Evolutionary conservation across 2,888 invertebrate species (phyloP).

Genomic region (Caenorhabditis angaria): DNA sequence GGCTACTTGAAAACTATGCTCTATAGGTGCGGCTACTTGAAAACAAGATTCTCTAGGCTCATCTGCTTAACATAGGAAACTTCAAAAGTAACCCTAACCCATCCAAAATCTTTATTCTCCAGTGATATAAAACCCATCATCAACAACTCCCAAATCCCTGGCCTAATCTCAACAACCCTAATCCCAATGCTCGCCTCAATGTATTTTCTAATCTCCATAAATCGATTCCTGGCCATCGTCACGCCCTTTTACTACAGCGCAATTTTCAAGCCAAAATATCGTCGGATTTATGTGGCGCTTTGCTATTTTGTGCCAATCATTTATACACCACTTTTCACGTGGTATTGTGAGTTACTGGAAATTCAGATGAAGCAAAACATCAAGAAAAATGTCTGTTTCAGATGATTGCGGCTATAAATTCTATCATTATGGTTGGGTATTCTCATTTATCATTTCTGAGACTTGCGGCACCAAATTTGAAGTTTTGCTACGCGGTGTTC

Average conservation of each 20-base stretch:
- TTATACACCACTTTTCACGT: neutral
- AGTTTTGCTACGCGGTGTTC: neutral
- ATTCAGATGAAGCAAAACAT: too few relatives aligned
- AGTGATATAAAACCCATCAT: constrained; percentile 9
- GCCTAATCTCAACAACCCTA: constrained; percentile 15
- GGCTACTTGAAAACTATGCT: too few relatives aligned
- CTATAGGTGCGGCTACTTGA: too few relatives aligned
- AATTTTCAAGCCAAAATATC: neutral
- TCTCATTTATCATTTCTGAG: neutral
- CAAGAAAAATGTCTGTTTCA: too few relatives aligned
- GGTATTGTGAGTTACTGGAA: neutral
- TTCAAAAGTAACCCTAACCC: too few relatives aligned
- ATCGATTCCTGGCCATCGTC: constrained; percentile 4
- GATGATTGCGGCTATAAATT: neutral
- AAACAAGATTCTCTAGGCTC: too few relatives aligned
- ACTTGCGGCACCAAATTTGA: neutral
- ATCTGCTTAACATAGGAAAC: too few relatives aligned
- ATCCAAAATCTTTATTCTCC: too few relatives aligned
- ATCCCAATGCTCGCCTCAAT: constrained; percentile 11
- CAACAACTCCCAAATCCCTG: neutral
- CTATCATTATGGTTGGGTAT: neutral
- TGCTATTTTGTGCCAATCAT: neutral
- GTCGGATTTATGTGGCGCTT: neutral
- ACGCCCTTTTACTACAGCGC: neutral
- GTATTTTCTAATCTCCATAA: constrained; percentile 23